These are phyloP conservation scores for Loripinus fragilis DNA, from an alignment of 2,888 invertebrate species.

Conservation along the genomic window DNA sequence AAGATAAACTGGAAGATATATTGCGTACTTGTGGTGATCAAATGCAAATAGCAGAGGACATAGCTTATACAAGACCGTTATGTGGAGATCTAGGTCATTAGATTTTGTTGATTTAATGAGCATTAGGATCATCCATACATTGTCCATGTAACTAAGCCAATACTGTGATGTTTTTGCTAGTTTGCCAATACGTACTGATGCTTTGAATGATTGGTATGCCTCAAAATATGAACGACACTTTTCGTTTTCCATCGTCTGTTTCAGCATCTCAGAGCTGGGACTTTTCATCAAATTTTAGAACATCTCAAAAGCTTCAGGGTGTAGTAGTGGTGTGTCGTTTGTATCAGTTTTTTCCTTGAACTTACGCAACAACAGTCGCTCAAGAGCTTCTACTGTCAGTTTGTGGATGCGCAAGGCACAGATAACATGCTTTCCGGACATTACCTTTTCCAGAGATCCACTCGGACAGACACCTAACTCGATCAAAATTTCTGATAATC, in stretches of 20 bases:
- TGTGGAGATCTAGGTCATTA: slow-evolving; percentile 42
- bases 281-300: neutral
- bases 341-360: too few species aligned
- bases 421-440: neutral
- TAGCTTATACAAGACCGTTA: slow-evolving; percentile 20
- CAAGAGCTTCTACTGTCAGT: neutral
- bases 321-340: too few species aligned
- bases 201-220: neutral
- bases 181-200: slow-evolving; percentile 12
- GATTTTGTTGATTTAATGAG: slow-evolving; percentile 44
- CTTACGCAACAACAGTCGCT: slow-evolving; percentile 8
- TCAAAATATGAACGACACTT: neutral
- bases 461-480: slow-evolving; percentile 24
- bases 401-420: neutral
- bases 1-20: neutral
- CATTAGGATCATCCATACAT: slow-evolving; percentile 29
- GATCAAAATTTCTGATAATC: slow-evolving; percentile 26
- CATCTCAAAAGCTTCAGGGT: too few species aligned
- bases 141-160: slow-evolving; percentile 49
- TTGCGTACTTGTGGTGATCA: slow-evolving; percentile 6
- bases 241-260: neutral
- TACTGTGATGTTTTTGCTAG: slow-evolving; percentile 49
- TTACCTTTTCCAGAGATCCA: slow-evolving; percentile 33
- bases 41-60: neutral
- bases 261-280: neutral